phyloP scores from a whole-genome alignment of 2,797 vertebrate species.

The Gadopsis bispinosus region DNA sequence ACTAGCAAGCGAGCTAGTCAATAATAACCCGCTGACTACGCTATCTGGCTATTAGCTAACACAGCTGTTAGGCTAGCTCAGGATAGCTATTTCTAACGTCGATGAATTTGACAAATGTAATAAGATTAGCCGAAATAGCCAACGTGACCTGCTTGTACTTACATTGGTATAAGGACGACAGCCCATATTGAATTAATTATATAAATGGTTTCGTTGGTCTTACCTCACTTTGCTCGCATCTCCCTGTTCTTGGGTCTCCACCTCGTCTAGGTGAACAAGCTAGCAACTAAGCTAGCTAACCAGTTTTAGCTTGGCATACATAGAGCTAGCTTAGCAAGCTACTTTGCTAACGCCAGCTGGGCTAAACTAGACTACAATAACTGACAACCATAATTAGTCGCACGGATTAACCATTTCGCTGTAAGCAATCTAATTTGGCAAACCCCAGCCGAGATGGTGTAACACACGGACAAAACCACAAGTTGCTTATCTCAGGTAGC shows the following conservation, averaged over 20 bases:
- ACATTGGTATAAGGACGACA: fast-evolving
- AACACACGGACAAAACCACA: constrained; percentile 16
- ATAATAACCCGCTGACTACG: constrained; percentile 59
- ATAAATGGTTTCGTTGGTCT: constrained; percentile 22
- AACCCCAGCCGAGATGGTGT: constrained; percentile 34
- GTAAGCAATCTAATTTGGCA: constrained; percentile 6
- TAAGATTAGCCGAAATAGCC: neutral
- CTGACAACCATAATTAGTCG: constrained; percentile 47
- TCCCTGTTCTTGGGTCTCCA: constrained; percentile 65
- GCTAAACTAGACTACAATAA: constrained; percentile 38
- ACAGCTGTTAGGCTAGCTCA: constrained; percentile 65
- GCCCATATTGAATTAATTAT: neutral
- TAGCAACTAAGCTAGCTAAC: constrained; percentile 77
- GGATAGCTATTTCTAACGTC: constrained; percentile 48
- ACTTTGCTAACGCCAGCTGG: constrained; percentile 58
- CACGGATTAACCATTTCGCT: constrained; percentile 26
- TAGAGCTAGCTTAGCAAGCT: constrained; percentile 72
- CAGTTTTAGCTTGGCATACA: constrained; percentile 72
- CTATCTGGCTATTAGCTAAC: constrained; percentile 69
- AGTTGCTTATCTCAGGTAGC: constrained; percentile 71
- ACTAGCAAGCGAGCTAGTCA: constrained; percentile 51
- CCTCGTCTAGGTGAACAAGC: constrained; percentile 62
- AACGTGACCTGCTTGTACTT: fast-evolving
- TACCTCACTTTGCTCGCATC: constrained; percentile 79
- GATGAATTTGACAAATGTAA: constrained; percentile 53